phyloP scores from a whole-genome alignment of 2,113 vertebrate genomes.

The Nycticorax nycticorax region DNA sequence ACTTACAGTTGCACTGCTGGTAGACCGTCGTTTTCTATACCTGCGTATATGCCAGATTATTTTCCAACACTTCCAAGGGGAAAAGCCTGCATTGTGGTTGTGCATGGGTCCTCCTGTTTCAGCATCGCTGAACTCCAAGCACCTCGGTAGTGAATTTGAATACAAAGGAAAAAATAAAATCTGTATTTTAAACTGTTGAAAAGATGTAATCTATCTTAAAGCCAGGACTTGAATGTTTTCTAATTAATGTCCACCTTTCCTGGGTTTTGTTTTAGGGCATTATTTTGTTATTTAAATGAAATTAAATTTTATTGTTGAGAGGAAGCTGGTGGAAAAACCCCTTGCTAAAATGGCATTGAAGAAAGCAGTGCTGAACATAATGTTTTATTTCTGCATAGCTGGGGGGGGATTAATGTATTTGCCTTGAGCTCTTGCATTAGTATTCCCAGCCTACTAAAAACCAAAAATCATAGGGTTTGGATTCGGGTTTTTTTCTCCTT shows the following conservation, averaged over 20 bases:
- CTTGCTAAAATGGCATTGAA: slow-evolving; percentile 43
- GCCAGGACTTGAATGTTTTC: neutral
- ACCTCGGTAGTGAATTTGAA: neutral
- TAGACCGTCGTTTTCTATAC: neutral
- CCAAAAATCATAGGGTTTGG: slow-evolving; percentile 34
- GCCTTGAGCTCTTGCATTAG: slow-evolving; percentile 55
- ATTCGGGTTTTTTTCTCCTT: neutral
- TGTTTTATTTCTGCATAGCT: slow-evolving; percentile 18
- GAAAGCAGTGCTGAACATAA: neutral
- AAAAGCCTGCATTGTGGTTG: neutral
- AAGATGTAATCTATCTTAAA: neutral
- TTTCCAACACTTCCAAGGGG: neutral
- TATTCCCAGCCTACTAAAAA: slow-evolving; percentile 17
- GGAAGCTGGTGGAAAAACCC: neutral
- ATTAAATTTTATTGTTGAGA: slow-evolving; percentile 39
- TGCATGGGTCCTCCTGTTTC: neutral
- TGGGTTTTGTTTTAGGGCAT: neutral
- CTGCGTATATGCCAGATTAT: neutral
- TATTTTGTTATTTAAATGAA: slow-evolving; percentile 49
- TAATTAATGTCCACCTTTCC: neutral
- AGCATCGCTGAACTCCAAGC: neutral
- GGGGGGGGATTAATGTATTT: slow-evolving; percentile 25
- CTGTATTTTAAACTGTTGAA: neutral
- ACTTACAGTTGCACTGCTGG: neutral
- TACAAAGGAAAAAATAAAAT: neutral